A percentile compares a stretch with the other conserved stretches of the same genome.
These are phyloP conservation scores for Ectemnius lituratus DNA, from an alignment of 2,888 invertebrate species.

Conservation along the genomic window DNA sequence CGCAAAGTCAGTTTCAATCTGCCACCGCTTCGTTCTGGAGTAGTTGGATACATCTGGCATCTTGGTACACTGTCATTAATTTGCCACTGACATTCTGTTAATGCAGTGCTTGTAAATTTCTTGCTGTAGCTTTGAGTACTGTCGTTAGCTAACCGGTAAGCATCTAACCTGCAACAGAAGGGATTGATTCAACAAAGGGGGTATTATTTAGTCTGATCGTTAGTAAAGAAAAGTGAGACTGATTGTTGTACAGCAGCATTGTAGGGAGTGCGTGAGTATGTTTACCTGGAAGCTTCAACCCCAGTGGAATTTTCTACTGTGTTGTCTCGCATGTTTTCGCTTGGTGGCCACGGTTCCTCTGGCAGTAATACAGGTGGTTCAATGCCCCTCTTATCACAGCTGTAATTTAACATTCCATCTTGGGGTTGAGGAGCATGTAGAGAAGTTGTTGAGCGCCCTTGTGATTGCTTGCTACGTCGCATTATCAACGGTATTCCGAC, in stretches of 20 bases:
- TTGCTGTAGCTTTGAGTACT: too few species aligned
- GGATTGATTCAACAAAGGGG: too few species aligned
- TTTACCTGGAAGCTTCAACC: slow-evolving; percentile 65
- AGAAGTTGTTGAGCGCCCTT: background rate
- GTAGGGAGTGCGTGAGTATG: background rate
- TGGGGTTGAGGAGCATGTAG: slow-evolving; percentile 57
- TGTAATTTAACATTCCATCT: slow-evolving; percentile 29
- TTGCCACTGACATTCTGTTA: background rate
- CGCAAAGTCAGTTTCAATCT: slow-evolving; percentile 88
- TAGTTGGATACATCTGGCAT: slow-evolving; percentile 78
- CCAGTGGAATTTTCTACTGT: slow-evolving; percentile 54
- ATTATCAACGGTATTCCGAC: slow-evolving; percentile 67
- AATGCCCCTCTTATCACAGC: slow-evolving; percentile 49
- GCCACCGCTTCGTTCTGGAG: slow-evolving; percentile 81
- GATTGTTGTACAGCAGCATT: too few species aligned
- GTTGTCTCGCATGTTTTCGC: slow-evolving; percentile 31
- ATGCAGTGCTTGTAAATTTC: too few species aligned
- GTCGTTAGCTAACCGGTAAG: too few species aligned
- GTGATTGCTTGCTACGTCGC: slow-evolving; percentile 69
- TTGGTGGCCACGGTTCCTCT: slow-evolving; percentile 68
- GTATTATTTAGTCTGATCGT: too few species aligned
- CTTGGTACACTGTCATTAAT: slow-evolving; percentile 37
- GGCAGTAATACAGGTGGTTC: slow-evolving; percentile 67
- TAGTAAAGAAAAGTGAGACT: too few species aligned
- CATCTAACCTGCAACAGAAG: too few species aligned